These are phyloP conservation scores for Eristalis tenax DNA, from an alignment of 2,888 invertebrate species.

Conservation along the genomic window DNA sequence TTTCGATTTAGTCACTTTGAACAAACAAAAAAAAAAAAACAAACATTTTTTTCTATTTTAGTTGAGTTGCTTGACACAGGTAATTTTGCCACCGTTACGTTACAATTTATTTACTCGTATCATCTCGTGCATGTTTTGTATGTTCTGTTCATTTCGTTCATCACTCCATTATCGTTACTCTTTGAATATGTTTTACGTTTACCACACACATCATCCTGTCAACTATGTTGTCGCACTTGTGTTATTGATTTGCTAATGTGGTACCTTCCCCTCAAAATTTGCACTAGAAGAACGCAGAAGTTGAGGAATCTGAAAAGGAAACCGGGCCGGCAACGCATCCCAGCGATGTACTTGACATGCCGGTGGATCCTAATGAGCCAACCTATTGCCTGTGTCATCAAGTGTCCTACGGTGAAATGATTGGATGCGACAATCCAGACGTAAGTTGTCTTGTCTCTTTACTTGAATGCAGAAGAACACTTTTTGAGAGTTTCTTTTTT, in stretches of 20 bases:
- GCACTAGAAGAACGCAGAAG: constrained; percentile 78
- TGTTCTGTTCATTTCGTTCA: constrained; percentile 54
- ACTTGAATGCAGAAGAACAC: too few species aligned
- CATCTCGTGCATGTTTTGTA: constrained; percentile 16
- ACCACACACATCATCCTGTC: constrained; percentile 37
- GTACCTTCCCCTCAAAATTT: constrained; percentile 21
- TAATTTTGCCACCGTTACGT: constrained; percentile 45
- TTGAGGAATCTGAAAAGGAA: constrained; percentile 83
- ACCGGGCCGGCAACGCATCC: constrained; percentile 86
- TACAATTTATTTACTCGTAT: constrained; percentile 15
- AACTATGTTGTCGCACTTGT: constrained; percentile 17
- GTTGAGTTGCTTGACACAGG: constrained; percentile 71
- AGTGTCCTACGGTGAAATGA: constrained; percentile 97
- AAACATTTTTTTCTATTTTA: constrained; percentile 50
- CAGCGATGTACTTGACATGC: constrained; percentile 94
- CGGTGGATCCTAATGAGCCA: constrained; percentile 98
- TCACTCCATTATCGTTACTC: constrained; percentile 40
- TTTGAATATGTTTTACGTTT: constrained; percentile 43
- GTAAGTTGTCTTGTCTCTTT: constrained; percentile 73
- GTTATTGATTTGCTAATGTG: constrained; percentile 30
- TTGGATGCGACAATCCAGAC: constrained; percentile 95
- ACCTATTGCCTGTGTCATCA: constrained; percentile 99
- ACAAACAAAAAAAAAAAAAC: constrained; percentile 12
- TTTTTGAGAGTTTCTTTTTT: neutral
- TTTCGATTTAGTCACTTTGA: constrained; percentile 13